These are phyloP conservation scores for Ceratothoa steindachneri DNA, from an alignment of 2,888 invertebrate species.

Conservation along the genomic window DNA sequence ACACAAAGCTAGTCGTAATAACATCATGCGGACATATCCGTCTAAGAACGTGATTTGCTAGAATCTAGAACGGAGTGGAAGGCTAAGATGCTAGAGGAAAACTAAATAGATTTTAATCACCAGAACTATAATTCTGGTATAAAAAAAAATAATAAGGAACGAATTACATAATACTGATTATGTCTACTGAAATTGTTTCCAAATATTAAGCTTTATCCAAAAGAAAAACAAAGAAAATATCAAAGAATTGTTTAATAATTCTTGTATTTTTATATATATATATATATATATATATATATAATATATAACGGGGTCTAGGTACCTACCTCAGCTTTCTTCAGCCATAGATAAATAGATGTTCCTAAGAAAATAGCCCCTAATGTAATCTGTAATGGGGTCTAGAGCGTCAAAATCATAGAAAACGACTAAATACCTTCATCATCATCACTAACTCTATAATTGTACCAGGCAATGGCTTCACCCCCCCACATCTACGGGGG, in stretches of 20 bases:
- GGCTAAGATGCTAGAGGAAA: constrained; percentile 3
- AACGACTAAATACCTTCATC: too few species aligned
- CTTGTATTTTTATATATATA: constrained; percentile 7
- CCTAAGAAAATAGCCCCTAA: not conserved
- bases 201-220: not conserved
- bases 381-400: not conserved
- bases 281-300: constrained; percentile 20
- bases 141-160: not conserved
- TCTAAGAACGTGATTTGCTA: not conserved
- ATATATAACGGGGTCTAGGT: not conserved
- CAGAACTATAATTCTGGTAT: not conserved
- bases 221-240: not conserved
- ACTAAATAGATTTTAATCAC: not conserved
- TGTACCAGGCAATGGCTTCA: too few species aligned
- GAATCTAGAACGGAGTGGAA: constrained; percentile 10
- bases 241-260: not conserved
- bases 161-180: not conserved
- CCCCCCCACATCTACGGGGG: too few species aligned
- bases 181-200: not conserved
- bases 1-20: not conserved
- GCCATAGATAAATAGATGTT: not conserved
- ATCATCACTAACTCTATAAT: too few species aligned
- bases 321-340: not conserved
- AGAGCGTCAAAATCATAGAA: too few species aligned
- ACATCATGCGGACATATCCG: not conserved